These are phyloP conservation scores for Falcaria lacertinaria DNA, from an alignment of 2,888 invertebrate genomes.

Conservation along the genomic window DNA sequence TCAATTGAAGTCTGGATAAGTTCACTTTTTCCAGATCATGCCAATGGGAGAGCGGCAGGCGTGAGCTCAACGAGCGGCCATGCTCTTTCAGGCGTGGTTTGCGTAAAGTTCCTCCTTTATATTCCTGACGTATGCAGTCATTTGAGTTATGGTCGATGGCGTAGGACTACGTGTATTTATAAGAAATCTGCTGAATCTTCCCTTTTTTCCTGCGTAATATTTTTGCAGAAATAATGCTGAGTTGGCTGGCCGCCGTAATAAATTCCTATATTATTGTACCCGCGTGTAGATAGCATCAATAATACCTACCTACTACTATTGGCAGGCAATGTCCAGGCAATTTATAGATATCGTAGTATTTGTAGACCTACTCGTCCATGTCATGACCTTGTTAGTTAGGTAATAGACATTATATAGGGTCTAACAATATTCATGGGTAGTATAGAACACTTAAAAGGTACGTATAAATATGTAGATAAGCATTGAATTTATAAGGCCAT, in stretches of 20 bases:
- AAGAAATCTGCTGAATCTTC: conserved; percentile 59
- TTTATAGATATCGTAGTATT: neutral
- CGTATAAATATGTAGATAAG: too few relatives aligned
- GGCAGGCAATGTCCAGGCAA: neutral
- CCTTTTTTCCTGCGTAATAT: conserved; percentile 35
- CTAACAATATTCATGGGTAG: too few relatives aligned
- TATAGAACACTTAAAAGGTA: too few relatives aligned
- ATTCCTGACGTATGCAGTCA: conserved; percentile 75
- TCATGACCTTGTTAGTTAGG: too few relatives aligned
- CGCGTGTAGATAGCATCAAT: neutral
- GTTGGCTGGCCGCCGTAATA: conserved; percentile 27
- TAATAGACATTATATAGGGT: too few relatives aligned
- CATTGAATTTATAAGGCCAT: too few relatives aligned
- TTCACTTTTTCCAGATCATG: conserved; percentile 48
- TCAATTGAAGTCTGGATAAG: conserved; percentile 46
- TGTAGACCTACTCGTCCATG: too few relatives aligned
- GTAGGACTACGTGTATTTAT: conserved; percentile 63
- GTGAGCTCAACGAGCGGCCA: conserved; percentile 59
- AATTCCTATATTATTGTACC: conserved; percentile 3
- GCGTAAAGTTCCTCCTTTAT: conserved; percentile 69
- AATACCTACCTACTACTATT: neutral
- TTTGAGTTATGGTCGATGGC: conserved; percentile 74
- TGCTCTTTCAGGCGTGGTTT: conserved; percentile 71
- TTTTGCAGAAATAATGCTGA: conserved; percentile 42
- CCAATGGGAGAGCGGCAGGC: conserved; percentile 56